Base-by-base conservation (phyloP, 1,140 invertebrate species). In the Ceratosolen solmsi region DNA sequence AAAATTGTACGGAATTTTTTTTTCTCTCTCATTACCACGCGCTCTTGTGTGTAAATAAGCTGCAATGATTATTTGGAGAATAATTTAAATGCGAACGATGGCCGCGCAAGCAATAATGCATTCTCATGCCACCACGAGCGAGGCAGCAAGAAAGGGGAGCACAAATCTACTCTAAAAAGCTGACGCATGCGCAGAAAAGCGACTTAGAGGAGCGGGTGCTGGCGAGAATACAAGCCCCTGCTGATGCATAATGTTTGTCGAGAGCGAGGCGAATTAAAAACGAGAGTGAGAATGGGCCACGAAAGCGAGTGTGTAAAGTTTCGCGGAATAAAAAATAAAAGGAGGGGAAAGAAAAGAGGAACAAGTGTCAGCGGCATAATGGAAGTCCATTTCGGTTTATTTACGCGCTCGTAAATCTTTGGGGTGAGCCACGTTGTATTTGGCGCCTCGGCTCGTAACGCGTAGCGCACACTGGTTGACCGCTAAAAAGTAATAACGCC, bases 351-450 rank as follows among this genome's bases (percentile, higher is more conserved):
- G 41, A 56, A 36, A 20, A 51, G 36, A 70, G 15, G n/a, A 46
- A 72, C 17, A 41, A 51, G 58, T 76, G 80, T 80, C 54, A 80
- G 70, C 27, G 46, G 56, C 65, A 51, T 74, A 81, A 72, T 72
- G 84, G 85, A 84, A 84, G 82, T 85, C 83, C 74, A 82, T 82
- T 84, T 86, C 71, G 85, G 82, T 84, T 86, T 87, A 88, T 88
- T 88, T 88, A 87, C 86, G 83, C 84, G 77, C 27, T 85, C 87
- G 75, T 88, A 88, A 87, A 88, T 88, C 84, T 86, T 82, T 36
- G 70, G 82, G 38, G n/a, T n/a, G 33, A 65, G 63, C 17, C 33
- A 65, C 63, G 33, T 58, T 78, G 83, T 70, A 46, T 72, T 72
- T 72, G 46, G 70, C 70, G 70, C 70, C 70, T 46, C 38, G 8